phyloP scores from a whole-genome alignment of 2,888 invertebrate species.

The Noctua janthina region DNA sequence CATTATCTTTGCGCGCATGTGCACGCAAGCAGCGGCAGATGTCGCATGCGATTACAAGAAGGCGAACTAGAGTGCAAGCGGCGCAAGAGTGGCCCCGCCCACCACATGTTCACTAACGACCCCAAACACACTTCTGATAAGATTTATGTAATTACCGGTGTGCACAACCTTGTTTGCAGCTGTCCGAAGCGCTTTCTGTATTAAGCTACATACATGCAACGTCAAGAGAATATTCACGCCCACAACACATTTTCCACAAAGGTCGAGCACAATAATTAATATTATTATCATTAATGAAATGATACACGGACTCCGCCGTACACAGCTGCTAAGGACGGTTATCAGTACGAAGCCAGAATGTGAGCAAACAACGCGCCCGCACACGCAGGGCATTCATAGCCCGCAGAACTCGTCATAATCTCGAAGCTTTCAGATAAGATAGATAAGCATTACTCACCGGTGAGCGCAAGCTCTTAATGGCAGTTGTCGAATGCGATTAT shows the following conservation, averaged over 20 bases:
- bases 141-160: conserved; percentile 74
- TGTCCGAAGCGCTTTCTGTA: conserved; percentile 90
- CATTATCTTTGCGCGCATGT: neutral
- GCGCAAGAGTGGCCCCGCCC: conserved; percentile 26
- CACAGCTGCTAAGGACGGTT: conserved; percentile 6
- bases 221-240: conserved; percentile 3
- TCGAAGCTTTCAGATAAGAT: conserved; percentile 6
- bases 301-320: neutral
- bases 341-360: neutral
- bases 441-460: conserved; percentile 71
- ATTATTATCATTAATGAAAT: neutral
- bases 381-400: conserved; percentile 21
- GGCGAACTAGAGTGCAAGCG: conserved; percentile 5
- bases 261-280: neutral
- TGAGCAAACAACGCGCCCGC: conserved; percentile 32
- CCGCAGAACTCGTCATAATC: conserved; percentile 21
- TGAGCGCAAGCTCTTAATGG: conserved; percentile 88
- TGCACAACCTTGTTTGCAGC: conserved; percentile 85
- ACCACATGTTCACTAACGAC: conserved; percentile 29
- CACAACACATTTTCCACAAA: conserved; percentile 15
- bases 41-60: conserved; percentile 19
- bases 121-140: conserved; percentile 31
- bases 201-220: conserved; percentile 86
- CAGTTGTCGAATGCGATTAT: conserved; percentile 90
- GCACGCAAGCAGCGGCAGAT: conserved; percentile 18